Percentiles rank a stretch among this genome's conserved stretches.
Evolutionary conservation across 2,797 vertebrate genomes (phyloP).

Genomic region (Glyptemys insculpta): DNA sequence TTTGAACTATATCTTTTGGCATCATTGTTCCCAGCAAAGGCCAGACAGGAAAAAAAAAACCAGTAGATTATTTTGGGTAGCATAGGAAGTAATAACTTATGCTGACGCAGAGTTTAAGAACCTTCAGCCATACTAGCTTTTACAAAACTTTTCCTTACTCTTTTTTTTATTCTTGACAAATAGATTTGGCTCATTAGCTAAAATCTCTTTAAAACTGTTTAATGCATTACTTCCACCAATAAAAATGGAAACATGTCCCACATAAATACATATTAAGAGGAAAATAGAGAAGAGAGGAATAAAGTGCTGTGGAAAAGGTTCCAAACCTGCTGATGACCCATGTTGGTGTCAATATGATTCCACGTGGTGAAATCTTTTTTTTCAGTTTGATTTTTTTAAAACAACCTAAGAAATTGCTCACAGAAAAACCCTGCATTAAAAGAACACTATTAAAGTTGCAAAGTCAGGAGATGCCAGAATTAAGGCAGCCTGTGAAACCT

Average conservation of each 20-base stretch:
- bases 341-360: not conserved
- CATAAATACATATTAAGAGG: not conserved
- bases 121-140: slow-evolving; percentile 29
- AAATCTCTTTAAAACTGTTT: not conserved
- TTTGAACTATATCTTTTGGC: slow-evolving; percentile 55
- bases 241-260: not conserved
- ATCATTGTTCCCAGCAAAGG: not conserved
- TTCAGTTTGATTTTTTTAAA: not conserved
- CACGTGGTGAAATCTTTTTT: not conserved
- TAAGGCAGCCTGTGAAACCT: not conserved
- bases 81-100: slow-evolving; percentile 70
- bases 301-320: not conserved
- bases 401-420: not conserved
- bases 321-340: not conserved
- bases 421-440: not conserved
- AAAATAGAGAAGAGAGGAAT: slow-evolving; percentile 7
- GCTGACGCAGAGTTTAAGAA: slow-evolving; percentile 27
- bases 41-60: slow-evolving; percentile 52
- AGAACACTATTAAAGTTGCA: not conserved
- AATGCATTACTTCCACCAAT: not conserved
- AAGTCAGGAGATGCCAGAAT: not conserved
- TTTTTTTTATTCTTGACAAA: not conserved
- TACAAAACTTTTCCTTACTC: not conserved
- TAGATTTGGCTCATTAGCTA: not conserved
- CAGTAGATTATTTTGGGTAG: slow-evolving; percentile 55